Conservation (phyloP, 2,888 invertebrate genomes). For the Exocentrus adspersus region DNA sequence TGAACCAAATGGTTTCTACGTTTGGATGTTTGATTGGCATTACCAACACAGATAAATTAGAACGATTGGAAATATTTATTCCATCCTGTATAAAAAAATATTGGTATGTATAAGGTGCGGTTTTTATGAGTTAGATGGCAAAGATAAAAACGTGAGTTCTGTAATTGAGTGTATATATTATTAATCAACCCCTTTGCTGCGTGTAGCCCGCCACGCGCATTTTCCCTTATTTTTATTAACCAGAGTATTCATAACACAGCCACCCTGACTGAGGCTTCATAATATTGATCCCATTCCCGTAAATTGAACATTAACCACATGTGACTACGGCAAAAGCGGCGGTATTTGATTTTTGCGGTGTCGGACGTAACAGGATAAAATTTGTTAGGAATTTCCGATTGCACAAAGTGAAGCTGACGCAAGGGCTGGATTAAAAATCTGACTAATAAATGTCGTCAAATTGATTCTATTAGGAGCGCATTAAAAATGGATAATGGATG, state of each 20-base stretch:
- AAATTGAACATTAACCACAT: constrained; percentile 3
- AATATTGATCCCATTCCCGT: not conserved
- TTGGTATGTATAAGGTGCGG: not conserved
- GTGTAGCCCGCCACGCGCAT: not conserved
- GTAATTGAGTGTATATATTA: too few species aligned
- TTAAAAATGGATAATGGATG: too few species aligned
- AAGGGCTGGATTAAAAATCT: not conserved
- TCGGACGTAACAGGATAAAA: not conserved
- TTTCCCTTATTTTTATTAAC: not conserved
- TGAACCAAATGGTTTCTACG: too few species aligned
- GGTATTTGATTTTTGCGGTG: not conserved
- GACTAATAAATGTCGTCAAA: not conserved
- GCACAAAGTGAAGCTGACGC: not conserved
- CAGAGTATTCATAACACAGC: not conserved
- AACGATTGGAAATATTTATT: not conserved
- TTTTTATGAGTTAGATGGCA: constrained; percentile 38
- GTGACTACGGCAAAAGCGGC: not conserved
- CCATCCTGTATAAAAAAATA: not conserved
- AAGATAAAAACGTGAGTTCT: too few species aligned
- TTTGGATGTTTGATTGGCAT: too few species aligned
- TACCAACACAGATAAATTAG: too few species aligned
- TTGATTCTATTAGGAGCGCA: too few species aligned
- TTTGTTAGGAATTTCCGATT: not conserved
- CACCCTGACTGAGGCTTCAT: not conserved
- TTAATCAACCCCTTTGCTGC: too few species aligned